phyloP scores from a whole-genome alignment of 2,113 vertebrate species.

The Ifrita kowaldi region DNA sequence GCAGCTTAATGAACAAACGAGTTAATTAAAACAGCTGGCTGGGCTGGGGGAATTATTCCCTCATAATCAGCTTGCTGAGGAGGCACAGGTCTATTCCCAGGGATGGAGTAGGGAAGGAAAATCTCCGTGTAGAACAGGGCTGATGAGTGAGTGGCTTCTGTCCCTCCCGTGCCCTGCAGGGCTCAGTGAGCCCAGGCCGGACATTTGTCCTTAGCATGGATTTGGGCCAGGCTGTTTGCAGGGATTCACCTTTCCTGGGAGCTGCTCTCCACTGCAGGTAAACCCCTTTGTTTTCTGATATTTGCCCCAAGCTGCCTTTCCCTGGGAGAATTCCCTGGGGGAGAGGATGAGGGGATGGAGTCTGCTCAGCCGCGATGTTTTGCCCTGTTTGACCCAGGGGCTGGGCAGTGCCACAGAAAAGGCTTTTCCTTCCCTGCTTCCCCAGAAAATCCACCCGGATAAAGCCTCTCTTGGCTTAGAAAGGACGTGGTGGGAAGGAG shows the following conservation, averaged over 20 bases:
- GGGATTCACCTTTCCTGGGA: background rate
- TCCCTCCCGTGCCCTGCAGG: rapidly evolving
- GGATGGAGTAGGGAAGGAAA: background rate
- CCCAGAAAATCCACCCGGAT: background rate
- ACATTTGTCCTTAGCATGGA: background rate
- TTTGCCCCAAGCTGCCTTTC: rapidly evolving
- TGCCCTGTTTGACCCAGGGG: background rate
- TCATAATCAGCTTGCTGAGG: background rate
- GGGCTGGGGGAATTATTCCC: background rate
- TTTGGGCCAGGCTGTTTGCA: background rate
- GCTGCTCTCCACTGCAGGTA: background rate
- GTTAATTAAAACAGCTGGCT: background rate
- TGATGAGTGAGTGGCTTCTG: rapidly evolving
- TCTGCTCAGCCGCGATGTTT: rapidly evolving
- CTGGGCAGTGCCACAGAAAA: background rate
- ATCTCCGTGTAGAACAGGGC: background rate
- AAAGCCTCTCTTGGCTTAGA: background rate
- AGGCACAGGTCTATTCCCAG: rapidly evolving
- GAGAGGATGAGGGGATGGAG: background rate
- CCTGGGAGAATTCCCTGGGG: rapidly evolving
- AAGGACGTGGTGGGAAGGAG: background rate
- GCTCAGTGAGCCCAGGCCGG: background rate
- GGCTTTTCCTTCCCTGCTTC: background rate
- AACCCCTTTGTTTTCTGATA: rapidly evolving
- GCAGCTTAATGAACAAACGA: background rate